phyloP scores from a whole-genome alignment of 2,888 invertebrate genomes.

The Seira sanloemensis region DNA sequence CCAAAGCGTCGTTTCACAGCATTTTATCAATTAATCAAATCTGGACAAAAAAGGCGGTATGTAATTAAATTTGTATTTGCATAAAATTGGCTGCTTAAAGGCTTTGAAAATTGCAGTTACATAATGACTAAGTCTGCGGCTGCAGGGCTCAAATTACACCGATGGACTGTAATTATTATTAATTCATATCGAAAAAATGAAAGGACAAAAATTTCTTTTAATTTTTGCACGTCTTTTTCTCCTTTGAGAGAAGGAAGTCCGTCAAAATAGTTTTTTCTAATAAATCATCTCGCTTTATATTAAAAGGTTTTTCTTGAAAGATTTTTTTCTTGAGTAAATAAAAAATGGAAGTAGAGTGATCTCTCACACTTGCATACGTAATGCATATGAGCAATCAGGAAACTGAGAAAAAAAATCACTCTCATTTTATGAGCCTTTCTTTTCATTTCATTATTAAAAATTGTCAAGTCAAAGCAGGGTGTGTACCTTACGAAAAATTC shows the following conservation, averaged over 20 bases:
- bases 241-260: constrained; percentile 47
- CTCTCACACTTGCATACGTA: too few species aligned
- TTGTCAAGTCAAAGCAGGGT: constrained; percentile 16
- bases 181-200: too few species aligned
- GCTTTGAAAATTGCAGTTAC: constrained; percentile 11
- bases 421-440: constrained; percentile 9
- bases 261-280: constrained; percentile 13
- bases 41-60: constrained; percentile 11
- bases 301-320: not conserved
- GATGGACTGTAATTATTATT: not conserved
- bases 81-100: not conserved
- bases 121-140: not conserved
- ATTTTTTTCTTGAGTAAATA: not conserved
- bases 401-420: not conserved
- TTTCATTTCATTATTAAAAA: constrained; percentile 16
- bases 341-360: not conserved
- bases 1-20: not conserved
- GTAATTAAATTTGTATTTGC: constrained; percentile 11
- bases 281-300: constrained; percentile 34
- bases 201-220: not conserved
- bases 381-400: constrained; percentile 8
- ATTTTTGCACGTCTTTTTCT: not conserved
- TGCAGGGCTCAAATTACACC: not conserved
- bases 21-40: constrained; percentile 9
- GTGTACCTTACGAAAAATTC: constrained; percentile 9